phyloP scores from a whole-genome alignment of 2,888 invertebrate species.

The Caenorhabditis sinica region DNA sequence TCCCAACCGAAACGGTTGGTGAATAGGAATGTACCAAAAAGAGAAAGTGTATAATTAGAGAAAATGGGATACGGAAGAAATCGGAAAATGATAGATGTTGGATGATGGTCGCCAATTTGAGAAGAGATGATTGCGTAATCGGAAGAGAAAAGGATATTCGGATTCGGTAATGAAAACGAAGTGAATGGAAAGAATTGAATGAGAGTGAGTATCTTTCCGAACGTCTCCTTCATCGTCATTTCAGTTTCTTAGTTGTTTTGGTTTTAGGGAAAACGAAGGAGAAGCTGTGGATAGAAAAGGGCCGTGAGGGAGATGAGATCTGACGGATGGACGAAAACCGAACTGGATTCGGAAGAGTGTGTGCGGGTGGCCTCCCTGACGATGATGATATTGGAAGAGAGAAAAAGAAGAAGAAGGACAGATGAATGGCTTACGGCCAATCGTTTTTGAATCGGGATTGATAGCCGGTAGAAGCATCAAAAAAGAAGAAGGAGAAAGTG shows the following conservation, averaged over 20 bases:
- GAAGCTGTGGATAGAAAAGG: constrained; percentile 39
- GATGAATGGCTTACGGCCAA: constrained; percentile 57
- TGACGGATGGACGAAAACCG: constrained; percentile 51
- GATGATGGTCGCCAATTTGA: constrained; percentile 58
- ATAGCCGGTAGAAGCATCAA: constrained; percentile 53
- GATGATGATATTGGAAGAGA: constrained; percentile 56
- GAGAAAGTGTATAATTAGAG: constrained; percentile 57
- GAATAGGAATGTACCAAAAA: constrained; percentile 5
- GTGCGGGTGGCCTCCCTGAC: constrained; percentile 37
- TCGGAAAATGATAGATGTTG: constrained; percentile 48
- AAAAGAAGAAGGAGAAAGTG: constrained; percentile 44
- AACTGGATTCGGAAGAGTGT: constrained; percentile 51
- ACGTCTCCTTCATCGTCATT: constrained; percentile 19
- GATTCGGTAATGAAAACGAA: constrained; percentile 38
- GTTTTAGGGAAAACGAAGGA: constrained; percentile 31
- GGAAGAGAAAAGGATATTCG: constrained; percentile 9
- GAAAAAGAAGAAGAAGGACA: constrained; percentile 15
- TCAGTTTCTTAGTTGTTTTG: constrained; percentile 42
- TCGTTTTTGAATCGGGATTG: constrained; percentile 66
- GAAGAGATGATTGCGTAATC: constrained; percentile 46
- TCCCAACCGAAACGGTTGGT: background rate
- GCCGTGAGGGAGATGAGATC: constrained; percentile 55
- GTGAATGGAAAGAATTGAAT: constrained; percentile 35
- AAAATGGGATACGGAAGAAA: constrained; percentile 43
- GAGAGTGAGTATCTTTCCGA: constrained; percentile 36